These are phyloP conservation scores for Porites evermanni DNA, from an alignment of 92 coral and sea anemone species.

Conservation along the genomic window DNA sequence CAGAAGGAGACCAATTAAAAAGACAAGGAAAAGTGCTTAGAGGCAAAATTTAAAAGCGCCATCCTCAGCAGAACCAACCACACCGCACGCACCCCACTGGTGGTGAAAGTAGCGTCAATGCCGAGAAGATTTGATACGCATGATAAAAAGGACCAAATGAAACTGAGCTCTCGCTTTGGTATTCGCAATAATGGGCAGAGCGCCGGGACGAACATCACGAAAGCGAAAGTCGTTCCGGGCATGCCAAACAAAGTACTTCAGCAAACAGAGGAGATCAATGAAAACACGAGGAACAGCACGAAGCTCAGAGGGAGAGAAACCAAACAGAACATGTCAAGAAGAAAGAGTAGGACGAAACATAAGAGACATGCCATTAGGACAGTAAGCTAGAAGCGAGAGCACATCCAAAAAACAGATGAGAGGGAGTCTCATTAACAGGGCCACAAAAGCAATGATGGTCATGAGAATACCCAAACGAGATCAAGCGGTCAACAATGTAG, in stretches of 20 bases:
- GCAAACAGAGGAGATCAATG: conserved; percentile 1
- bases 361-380: background rate
- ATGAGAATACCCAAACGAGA: too few relatives aligned
- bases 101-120: background rate
- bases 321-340: too few relatives aligned
- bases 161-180: background rate
- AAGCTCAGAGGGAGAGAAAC: background rate
- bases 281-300: conserved; percentile 29
- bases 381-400: background rate
- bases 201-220: background rate
- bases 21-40: too few relatives aligned
- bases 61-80: background rate
- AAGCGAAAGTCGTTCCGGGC: conserved; percentile 1
- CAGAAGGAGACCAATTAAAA: too few relatives aligned
- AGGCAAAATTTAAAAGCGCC: too few relatives aligned
- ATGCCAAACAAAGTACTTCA: conserved; percentile 23
- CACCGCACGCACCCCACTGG: conserved; percentile 2
- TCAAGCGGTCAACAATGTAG: too few relatives aligned
- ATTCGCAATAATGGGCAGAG: background rate
- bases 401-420: background rate
- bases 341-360: conserved; percentile 7
- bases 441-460: too few relatives aligned
- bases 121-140: background rate
- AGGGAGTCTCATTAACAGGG: too few relatives aligned
- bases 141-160: background rate